Percentiles rank a stretch among this genome's conserved stretches.
Conservation (phyloP, 2,888 invertebrate genomes). For the Synanthedon myopaeformis region DNA sequence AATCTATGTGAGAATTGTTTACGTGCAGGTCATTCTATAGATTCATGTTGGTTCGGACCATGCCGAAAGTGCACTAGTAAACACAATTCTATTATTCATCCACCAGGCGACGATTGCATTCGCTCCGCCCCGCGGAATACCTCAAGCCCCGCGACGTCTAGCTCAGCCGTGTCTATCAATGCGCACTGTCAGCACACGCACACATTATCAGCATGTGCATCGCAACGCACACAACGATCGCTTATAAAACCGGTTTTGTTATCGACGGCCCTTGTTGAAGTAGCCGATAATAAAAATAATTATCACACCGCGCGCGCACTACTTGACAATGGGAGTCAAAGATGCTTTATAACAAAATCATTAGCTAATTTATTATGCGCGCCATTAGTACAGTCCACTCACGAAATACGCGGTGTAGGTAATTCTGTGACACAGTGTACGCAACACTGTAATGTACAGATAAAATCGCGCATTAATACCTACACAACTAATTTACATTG, state of each 20-base stretch:
- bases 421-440: background rate
- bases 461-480: slow-evolving; percentile 1
- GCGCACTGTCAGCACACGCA: background rate
- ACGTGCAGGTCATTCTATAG: slow-evolving; percentile 1
- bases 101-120: background rate
- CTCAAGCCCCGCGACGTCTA: too few relatives aligned
- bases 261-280: background rate
- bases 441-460: background rate
- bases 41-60: slow-evolving; percentile 2
- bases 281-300: background rate
- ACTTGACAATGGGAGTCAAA: slow-evolving; percentile 1
- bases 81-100: slow-evolving; percentile 4
- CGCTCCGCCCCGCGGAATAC: background rate
- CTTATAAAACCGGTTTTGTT: background rate
- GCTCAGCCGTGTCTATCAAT: too few relatives aligned
- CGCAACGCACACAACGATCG: background rate
- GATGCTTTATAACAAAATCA: background rate
- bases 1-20: slow-evolving; percentile 4
- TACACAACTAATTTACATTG: slow-evolving; percentile 1
- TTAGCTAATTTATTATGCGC: background rate
- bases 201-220: background rate
- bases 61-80: slow-evolving; percentile 3
- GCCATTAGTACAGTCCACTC: background rate
- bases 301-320: background rate
- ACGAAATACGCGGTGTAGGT: too few relatives aligned